Evolutionary conservation across 2,113 vertebrate genomes (phyloP).

Genomic region (Gorsachius goisagi): DNA sequence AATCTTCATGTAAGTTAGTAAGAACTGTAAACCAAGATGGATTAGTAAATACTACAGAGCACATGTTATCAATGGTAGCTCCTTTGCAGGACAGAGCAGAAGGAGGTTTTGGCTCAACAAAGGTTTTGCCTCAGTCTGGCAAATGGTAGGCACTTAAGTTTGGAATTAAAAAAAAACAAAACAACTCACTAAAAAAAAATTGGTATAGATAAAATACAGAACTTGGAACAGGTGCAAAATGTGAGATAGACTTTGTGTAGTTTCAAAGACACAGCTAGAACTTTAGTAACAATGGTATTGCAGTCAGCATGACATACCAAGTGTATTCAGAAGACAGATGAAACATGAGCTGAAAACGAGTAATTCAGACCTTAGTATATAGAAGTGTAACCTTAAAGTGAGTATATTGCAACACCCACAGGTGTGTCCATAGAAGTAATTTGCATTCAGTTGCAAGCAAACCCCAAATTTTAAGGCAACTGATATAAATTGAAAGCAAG

Average conservation of each 20-base stretch:
- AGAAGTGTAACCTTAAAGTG: neutral
- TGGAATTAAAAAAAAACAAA: neutral
- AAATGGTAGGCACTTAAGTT: neutral
- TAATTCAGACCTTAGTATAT: neutral
- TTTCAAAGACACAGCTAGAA: neutral
- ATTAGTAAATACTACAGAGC: neutral
- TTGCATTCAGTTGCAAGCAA: neutral
- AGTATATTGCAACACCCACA: neutral
- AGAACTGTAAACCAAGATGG: neutral
- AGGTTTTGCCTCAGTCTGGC: neutral
- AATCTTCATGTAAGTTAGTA: neutral
- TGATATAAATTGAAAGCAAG: neutral
- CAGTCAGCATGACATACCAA: neutral
- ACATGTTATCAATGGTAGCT: neutral
- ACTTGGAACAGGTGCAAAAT: neutral
- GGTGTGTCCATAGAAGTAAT: neutral
- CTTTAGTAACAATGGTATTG: neutral
- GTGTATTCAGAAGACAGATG: neutral
- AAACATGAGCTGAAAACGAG: neutral
- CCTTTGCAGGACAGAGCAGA: neutral
- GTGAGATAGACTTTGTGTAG: neutral
- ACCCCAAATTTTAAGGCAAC: neutral
- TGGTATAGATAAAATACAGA: neutral
- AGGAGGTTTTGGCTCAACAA: neutral
- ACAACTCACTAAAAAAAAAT: neutral